Evolutionary conservation across 2,888 invertebrate genomes (phyloP).

Genomic region (Netelia melanura): DNA sequence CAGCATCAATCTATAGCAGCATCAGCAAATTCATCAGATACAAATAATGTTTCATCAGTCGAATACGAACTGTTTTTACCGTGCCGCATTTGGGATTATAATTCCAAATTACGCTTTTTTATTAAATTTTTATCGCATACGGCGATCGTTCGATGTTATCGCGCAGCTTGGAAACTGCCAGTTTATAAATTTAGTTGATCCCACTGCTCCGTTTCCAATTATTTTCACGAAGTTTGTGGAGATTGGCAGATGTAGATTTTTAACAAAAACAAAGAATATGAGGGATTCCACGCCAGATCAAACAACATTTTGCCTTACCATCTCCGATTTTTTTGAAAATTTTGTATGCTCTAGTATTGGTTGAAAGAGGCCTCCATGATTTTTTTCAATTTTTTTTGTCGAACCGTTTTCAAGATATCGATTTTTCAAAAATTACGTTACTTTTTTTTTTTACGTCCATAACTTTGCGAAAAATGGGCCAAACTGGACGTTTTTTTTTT

Average conservation of each 20-base stretch:
- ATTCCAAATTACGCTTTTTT: constrained; percentile 28
- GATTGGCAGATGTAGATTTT: background rate
- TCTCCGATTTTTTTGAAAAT: too few species aligned
- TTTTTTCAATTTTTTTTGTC: too few species aligned
- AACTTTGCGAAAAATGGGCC: too few species aligned
- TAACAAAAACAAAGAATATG: constrained; percentile 21
- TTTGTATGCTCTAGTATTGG: too few species aligned
- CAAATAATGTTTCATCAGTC: background rate
- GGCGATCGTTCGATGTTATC: constrained; percentile 38
- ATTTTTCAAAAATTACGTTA: too few species aligned
- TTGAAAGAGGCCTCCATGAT: too few species aligned
- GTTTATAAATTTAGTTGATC: constrained; percentile 4
- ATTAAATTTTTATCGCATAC: constrained; percentile 29
- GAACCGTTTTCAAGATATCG: too few species aligned
- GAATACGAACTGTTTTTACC: background rate
- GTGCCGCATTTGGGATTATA: background rate
- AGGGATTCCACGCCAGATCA: too few species aligned
- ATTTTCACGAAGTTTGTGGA: constrained; percentile 1
- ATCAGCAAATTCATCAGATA: background rate
- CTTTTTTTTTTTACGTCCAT: too few species aligned
- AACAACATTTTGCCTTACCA: too few species aligned
- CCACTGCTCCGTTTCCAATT: constrained; percentile 9
- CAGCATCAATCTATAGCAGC: background rate
- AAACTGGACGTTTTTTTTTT: too few species aligned
- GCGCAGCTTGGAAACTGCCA: constrained; percentile 27